phyloP scores from a whole-genome alignment of 2,797 vertebrate species.

The Falco concolor region DNA sequence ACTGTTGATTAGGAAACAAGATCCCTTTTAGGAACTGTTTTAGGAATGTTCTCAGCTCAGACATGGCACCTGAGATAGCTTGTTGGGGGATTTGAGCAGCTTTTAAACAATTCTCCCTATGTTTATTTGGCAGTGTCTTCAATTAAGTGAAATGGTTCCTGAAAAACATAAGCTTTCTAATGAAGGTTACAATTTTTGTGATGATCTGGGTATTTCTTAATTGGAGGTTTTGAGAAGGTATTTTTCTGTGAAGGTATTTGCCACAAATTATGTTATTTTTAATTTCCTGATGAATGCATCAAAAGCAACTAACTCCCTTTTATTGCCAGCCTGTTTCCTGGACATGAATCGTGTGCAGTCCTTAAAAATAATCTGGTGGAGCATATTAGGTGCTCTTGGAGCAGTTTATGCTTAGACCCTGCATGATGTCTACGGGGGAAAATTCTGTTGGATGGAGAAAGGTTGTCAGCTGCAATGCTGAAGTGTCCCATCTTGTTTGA shows the following conservation, averaged over 20 bases:
- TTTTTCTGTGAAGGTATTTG: not conserved
- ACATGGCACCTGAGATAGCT: not conserved
- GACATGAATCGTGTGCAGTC: not conserved
- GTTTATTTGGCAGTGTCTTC: not conserved
- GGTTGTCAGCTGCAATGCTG: not conserved
- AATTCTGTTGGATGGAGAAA: not conserved
- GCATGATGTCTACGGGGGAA: not conserved
- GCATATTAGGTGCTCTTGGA: not conserved
- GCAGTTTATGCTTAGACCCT: no score
- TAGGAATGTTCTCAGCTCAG: not conserved
- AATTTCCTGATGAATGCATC: not conserved
- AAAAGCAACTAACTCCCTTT: not conserved
- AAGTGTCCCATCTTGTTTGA: not conserved
- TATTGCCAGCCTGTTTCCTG: not conserved
- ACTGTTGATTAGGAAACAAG: not conserved
- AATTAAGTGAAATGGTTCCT: not conserved
- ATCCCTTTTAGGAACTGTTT: not conserved
- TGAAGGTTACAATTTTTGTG: not conserved
- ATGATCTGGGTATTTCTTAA: not conserved
- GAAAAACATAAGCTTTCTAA: not conserved
- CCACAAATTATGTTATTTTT: not conserved
- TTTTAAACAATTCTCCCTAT: not conserved
- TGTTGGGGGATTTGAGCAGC: not conserved
- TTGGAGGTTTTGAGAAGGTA: not conserved
- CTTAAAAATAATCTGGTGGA: not conserved